Conservation (phyloP, 2,113 vertebrate species). For the Rhabdomys dilectus region DNA sequence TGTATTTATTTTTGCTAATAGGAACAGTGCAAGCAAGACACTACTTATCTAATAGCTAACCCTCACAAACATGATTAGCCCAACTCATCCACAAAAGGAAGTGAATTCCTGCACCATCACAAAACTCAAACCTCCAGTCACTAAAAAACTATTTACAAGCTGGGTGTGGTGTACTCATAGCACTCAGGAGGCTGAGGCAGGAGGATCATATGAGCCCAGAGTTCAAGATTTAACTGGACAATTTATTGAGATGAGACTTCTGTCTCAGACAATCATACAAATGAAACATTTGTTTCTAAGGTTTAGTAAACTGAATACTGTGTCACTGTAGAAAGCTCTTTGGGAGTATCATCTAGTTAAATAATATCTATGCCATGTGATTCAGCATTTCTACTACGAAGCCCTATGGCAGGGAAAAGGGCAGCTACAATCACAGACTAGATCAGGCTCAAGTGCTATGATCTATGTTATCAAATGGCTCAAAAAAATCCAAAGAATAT, state of each 20-base stretch:
- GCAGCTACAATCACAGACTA: neutral
- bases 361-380: neutral
- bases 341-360: neutral
- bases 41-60: slow-evolving; percentile 21
- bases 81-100: slow-evolving; percentile 16
- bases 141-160: neutral
- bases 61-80: neutral
- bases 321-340: neutral
- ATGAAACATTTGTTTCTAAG: neutral
- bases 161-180: too few species aligned
- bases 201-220: neutral
- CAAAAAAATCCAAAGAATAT: neutral
- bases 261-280: neutral
- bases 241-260: neutral
- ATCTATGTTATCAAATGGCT: neutral
- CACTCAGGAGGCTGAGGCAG: neutral
- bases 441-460: neutral
- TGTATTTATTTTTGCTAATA: slow-evolving; percentile 42
- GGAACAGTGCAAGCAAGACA: neutral
- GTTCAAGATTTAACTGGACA: neutral
- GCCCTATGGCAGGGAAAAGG: fast-evolving
- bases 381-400: neutral
- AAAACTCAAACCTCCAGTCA: neutral
- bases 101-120: neutral
- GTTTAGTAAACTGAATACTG: neutral